A percentile compares a stretch with the other conserved stretches of the same genome.
These are phyloP conservation scores for Lamproptera curius DNA, from an alignment of 2,888 invertebrate species.

Conservation along the genomic window DNA sequence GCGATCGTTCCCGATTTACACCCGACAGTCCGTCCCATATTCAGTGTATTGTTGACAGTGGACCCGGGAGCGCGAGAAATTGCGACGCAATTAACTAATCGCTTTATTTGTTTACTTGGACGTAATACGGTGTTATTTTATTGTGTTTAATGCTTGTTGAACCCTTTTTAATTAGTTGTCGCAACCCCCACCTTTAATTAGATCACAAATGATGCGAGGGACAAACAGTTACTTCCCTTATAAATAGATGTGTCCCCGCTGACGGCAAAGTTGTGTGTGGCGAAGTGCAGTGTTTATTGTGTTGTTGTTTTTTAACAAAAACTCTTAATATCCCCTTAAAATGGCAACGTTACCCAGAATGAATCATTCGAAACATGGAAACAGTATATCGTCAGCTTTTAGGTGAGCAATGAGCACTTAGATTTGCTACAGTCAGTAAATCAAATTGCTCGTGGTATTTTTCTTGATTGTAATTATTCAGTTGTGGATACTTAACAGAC, in stretches of 20 bases:
- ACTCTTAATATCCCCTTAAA: conserved; percentile 26
- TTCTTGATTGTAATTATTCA: no score
- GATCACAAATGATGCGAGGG: conserved; percentile 18
- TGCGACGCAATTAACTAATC: conserved; percentile 36
- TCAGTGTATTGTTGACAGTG: conserved; percentile 44
- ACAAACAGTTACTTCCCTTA: conserved; percentile 23
- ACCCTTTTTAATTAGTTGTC: no score
- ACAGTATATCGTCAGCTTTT: conserved; percentile 37
- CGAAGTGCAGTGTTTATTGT: conserved; percentile 19
- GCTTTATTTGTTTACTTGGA: conserved; percentile 38
- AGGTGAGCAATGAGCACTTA: background rate
- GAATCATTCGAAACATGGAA: conserved; percentile 58
- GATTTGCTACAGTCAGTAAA: no score
- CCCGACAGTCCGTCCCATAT: conserved; percentile 53
- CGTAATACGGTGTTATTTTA: conserved; percentile 3
- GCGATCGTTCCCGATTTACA: conserved; percentile 51
- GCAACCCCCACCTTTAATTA: conserved; percentile 18
- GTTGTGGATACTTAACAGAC: no score
- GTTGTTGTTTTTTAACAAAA: conserved; percentile 18
- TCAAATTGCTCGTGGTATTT: no score
- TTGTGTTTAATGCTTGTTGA: no score
- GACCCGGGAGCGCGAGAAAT: conserved; percentile 33
- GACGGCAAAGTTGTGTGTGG: conserved; percentile 31
- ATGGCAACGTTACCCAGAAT: conserved; percentile 72
- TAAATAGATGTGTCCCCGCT: conserved; percentile 33